These are phyloP conservation scores for Myotis brandtii DNA, from an alignment of 2,113 vertebrate species.

Conservation along the genomic window DNA sequence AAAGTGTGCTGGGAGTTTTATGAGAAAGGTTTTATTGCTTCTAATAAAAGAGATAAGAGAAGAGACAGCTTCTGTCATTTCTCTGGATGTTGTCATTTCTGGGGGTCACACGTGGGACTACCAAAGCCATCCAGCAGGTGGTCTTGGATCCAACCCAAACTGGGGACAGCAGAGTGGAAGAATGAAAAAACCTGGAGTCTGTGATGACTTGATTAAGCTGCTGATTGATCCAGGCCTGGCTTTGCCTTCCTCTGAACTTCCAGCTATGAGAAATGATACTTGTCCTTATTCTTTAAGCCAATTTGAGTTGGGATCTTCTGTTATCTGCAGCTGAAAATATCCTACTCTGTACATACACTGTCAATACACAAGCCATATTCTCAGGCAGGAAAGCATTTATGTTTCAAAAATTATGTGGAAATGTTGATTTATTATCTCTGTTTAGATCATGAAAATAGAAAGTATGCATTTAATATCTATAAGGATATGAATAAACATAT, in stretches of 20 bases:
- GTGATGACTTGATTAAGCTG: neutral
- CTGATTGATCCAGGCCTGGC: neutral
- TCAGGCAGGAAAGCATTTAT: neutral
- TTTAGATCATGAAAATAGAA: conserved; percentile 10
- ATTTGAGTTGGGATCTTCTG: neutral
- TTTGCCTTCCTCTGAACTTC: neutral
- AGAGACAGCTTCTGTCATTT: neutral
- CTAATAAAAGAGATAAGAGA: neutral
- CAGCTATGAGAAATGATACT: neutral
- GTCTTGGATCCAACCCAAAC: neutral
- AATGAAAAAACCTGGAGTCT: neutral
- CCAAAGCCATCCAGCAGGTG: neutral
- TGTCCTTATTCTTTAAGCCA: neutral
- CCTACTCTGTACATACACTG: neutral
- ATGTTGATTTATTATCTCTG: conserved; percentile 5
- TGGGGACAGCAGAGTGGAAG: neutral
- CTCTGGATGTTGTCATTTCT: neutral
- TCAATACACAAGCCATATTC: neutral
- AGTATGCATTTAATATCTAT: conserved; percentile 47
- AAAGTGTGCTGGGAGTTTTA: neutral
- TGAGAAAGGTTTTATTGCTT: neutral
- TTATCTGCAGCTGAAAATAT: neutral
- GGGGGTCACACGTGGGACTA: neutral
- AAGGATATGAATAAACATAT: neutral
- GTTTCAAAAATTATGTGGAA: conserved; percentile 23